A percentile compares a stretch with the other conserved stretches of the same genome.
phyloP scores from a whole-genome alignment of 2,797 vertebrate species.

The Denticeps clupeoides region DNA sequence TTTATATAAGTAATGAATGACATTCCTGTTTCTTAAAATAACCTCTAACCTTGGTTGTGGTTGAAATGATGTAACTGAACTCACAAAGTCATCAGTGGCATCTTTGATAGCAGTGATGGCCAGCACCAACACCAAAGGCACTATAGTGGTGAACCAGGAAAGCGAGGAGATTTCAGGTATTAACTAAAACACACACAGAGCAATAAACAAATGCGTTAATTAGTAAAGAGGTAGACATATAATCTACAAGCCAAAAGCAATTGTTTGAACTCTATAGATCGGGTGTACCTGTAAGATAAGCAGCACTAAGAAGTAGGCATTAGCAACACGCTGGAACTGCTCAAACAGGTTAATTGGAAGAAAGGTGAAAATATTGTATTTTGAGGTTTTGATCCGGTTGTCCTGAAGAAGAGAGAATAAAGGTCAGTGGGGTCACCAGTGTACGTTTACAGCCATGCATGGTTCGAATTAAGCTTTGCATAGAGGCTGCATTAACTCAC shows the following conservation, averaged over 20 bases:
- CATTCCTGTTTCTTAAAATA: too few species aligned
- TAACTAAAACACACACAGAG: slow-evolving; percentile 47
- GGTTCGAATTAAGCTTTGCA: too few species aligned
- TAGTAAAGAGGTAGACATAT: too few species aligned
- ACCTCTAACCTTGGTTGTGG: too few species aligned
- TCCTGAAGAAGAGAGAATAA: too few species aligned
- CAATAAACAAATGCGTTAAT: neutral
- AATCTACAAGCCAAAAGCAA: too few species aligned
- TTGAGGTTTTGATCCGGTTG: slow-evolving; percentile 76
- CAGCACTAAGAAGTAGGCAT: slow-evolving; percentile 67
- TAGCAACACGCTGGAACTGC: slow-evolving; percentile 78
- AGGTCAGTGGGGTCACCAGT: too few species aligned
- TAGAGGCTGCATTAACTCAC: too few species aligned
- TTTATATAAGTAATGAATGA: too few species aligned
- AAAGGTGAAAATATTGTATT: slow-evolving; percentile 75
- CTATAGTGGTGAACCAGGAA: slow-evolving; percentile 78
- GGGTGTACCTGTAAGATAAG: slow-evolving; percentile 59
- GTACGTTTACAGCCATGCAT: too few species aligned
- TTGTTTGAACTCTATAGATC: too few species aligned
- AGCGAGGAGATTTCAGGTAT: slow-evolving; percentile 76
- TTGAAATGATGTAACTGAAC: too few species aligned
- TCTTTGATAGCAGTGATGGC: slow-evolving; percentile 75
- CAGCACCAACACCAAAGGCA: slow-evolving; percentile 76
- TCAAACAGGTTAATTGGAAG: slow-evolving; percentile 81
- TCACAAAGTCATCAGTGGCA: slow-evolving; percentile 73